Conservation (phyloP, 2,888 invertebrate genomes). For the Pteria penguin region DNA sequence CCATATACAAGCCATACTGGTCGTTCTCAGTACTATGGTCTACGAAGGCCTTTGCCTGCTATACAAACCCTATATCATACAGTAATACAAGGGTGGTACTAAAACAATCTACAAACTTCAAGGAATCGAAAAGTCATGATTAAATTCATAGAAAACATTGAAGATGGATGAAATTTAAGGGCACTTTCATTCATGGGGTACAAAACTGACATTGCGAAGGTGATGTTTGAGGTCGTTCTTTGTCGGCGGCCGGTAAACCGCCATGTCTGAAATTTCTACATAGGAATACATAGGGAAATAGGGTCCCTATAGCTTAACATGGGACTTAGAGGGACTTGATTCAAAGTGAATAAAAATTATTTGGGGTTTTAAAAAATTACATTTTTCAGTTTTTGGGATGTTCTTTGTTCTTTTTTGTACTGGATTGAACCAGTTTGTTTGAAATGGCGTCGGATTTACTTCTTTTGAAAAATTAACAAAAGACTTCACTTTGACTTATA, state of each 20-base stretch:
- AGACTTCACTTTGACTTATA: no score
- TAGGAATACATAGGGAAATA: constrained; percentile 36
- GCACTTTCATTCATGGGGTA: constrained; percentile 76
- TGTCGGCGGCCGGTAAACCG: constrained; percentile 55
- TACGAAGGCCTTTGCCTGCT: constrained; percentile 38
- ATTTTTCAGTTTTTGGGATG: constrained; percentile 7
- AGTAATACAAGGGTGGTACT: constrained; percentile 52
- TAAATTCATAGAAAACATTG: constrained; percentile 38
- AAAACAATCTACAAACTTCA: constrained; percentile 52
- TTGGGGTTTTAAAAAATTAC: background rate
- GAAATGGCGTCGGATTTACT: background rate
- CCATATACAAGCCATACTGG: constrained; percentile 41
- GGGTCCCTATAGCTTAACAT: background rate
- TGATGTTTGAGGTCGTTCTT: constrained; percentile 75
- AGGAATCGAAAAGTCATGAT: constrained; percentile 37
- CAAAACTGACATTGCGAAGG: constrained; percentile 67
- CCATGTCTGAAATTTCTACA: constrained; percentile 61
- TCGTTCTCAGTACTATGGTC: constrained; percentile 15
- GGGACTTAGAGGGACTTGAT: constrained; percentile 1
- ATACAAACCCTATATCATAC: constrained; percentile 61
- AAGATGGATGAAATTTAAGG: constrained; percentile 66
- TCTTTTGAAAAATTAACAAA: no score
- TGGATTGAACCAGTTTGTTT: constrained; percentile 48
- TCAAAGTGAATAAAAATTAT: background rate
- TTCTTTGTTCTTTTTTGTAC: constrained; percentile 50